Percentiles rank a stretch among this genome's conserved stretches.
phyloP scores from a whole-genome alignment of 1,140 invertebrate species.

The Drosophila serrata region DNA sequence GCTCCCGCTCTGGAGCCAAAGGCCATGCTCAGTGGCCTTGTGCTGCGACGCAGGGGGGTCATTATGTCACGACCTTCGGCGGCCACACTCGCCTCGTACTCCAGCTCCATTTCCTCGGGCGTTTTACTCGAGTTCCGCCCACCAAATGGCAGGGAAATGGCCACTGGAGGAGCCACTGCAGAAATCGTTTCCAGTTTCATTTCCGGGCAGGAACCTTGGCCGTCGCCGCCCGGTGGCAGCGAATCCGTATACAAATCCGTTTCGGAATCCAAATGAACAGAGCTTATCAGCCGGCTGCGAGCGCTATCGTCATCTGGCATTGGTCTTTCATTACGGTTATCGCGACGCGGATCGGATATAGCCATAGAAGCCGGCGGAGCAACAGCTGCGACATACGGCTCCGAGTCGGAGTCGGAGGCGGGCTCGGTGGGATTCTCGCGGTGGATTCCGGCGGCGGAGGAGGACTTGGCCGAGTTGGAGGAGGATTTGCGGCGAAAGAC shows the following conservation, averaged over 20 bases:
- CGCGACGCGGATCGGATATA: slow-evolving; percentile 45
- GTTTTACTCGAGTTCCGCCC: slow-evolving; percentile 60
- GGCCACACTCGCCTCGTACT: slow-evolving; percentile 72
- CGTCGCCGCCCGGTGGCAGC: slow-evolving; percentile 2
- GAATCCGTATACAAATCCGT: slow-evolving; percentile 40
- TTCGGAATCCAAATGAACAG: slow-evolving; percentile 29
- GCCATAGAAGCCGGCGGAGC: not conserved
- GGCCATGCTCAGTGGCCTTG: slow-evolving; percentile 55
- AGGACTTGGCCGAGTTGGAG: slow-evolving; percentile 13
- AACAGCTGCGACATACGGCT: slow-evolving; percentile 44
- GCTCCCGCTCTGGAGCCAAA: slow-evolving; percentile 32
- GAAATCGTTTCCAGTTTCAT: slow-evolving; percentile 62
- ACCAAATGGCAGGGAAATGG: slow-evolving; percentile 23
- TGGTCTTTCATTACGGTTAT: slow-evolving; percentile 66
- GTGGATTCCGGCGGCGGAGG: slow-evolving; percentile 23
- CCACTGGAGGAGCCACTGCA: slow-evolving; percentile 11
- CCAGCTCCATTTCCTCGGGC: slow-evolving; percentile 78
- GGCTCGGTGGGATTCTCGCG: slow-evolving; percentile 38
- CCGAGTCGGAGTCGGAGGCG: slow-evolving; percentile 58
- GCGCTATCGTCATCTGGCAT: slow-evolving; percentile 32
- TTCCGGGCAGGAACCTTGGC: slow-evolving; percentile 45
- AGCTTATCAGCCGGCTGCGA: slow-evolving; percentile 66
- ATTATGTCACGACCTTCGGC: slow-evolving; percentile 76
- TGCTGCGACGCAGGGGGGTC: slow-evolving; percentile 73
- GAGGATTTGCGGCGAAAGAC: slow-evolving; percentile 73